Conservation (phyloP, 1,140 invertebrate genomes). For the Drosophila parvula region DNA sequence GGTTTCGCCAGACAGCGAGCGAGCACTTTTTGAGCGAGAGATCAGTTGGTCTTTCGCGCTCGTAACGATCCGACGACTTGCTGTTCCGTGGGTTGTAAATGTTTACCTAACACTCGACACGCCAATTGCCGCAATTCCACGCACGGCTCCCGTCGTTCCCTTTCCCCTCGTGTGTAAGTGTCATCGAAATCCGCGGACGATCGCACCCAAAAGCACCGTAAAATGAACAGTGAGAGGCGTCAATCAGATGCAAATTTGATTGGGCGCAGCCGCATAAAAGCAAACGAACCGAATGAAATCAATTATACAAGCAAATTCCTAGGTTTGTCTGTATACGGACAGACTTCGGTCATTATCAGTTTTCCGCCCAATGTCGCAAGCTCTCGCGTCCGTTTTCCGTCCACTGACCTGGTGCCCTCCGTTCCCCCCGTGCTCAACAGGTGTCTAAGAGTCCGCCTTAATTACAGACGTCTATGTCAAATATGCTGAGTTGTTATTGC, state of each 20-base stretch:
- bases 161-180: constrained; percentile 24
- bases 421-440: constrained; percentile 26
- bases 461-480: constrained; percentile 50
- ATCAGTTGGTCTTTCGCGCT: constrained; percentile 42
- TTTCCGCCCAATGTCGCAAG: constrained; percentile 37
- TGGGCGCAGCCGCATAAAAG: constrained; percentile 12
- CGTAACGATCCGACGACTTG: constrained; percentile 6
- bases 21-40: constrained; percentile 36
- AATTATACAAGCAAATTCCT: constrained; percentile 28
- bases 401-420: constrained; percentile 22
- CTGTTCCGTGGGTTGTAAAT: constrained; percentile 9
- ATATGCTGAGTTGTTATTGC: constrained; percentile 35
- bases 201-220: constrained; percentile 15
- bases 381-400: constrained; percentile 26
- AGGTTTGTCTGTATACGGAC: constrained; percentile 1
- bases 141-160: constrained; percentile 6
- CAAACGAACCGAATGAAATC: constrained; percentile 27
- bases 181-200: constrained; percentile 13
- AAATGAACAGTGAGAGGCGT: constrained; percentile 6
- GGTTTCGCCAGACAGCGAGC: constrained; percentile 4
- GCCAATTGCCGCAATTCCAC: constrained; percentile 7
- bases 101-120: constrained; percentile 18
- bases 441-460: constrained; percentile 33
- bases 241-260: constrained; percentile 45
- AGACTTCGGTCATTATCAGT: constrained; percentile 27